Conservation (phyloP, 2,797 vertebrate genomes). For the Enteromius mattozi region DNA sequence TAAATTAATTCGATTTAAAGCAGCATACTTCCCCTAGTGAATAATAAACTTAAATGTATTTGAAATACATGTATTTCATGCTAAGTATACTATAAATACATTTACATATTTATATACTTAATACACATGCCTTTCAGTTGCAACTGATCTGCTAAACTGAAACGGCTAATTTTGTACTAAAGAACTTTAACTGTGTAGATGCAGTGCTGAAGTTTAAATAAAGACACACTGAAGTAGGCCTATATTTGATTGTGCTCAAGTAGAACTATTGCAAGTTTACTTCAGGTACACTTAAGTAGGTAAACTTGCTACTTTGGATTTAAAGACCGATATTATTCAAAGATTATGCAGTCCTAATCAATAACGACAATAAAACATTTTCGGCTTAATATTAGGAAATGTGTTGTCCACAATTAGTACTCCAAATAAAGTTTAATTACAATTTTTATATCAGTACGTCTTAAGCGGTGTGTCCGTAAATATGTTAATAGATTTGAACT, state of each 20-base stretch:
- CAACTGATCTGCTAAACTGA: neutral
- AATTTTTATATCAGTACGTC: neutral
- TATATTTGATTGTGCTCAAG: neutral
- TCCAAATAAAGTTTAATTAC: neutral
- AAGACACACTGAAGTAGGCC: neutral
- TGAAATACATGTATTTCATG: neutral
- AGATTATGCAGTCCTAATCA: neutral
- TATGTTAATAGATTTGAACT: neutral
- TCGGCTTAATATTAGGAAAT: neutral
- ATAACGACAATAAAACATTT: neutral
- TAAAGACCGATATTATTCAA: neutral
- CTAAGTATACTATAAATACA: neutral
- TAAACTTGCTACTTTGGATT: neutral
- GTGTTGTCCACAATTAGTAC: neutral
- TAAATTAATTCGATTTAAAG: neutral
- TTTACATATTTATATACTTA: neutral
- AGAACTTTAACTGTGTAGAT: neutral
- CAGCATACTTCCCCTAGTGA: neutral
- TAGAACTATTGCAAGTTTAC: neutral
- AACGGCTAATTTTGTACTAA: neutral
- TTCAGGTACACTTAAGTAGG: neutral
- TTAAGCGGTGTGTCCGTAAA: neutral
- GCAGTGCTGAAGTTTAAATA: neutral
- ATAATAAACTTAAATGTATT: neutral
- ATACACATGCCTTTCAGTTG: neutral